Evolutionary conservation across 2,113 vertebrate genomes (phyloP).

Genomic region (Otis tarda): DNA sequence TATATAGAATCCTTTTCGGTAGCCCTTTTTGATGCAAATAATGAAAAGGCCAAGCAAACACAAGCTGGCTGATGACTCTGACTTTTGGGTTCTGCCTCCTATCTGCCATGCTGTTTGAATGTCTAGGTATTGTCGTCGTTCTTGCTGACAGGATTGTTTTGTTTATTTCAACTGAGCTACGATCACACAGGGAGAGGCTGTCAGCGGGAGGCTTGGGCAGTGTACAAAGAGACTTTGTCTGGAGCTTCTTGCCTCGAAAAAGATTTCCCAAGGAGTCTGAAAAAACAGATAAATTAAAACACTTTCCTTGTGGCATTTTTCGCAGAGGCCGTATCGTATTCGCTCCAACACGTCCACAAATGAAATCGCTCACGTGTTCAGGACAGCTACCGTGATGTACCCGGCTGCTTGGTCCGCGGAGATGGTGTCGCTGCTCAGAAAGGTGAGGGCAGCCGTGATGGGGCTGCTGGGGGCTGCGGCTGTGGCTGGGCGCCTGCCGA

Average conservation of each 20-base stretch:
- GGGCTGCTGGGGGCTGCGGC: neutral
- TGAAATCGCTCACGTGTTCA: constrained; percentile 87
- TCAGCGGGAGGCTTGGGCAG: neutral
- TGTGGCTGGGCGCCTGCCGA: neutral
- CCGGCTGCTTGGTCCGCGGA: constrained; percentile 87
- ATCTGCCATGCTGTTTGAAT: neutral
- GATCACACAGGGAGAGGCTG: neutral
- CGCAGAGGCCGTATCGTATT: constrained; percentile 92
- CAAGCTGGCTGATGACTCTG: neutral
- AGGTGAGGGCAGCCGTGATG: constrained; percentile 74
- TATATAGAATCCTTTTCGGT: neutral
- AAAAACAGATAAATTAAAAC: neutral
- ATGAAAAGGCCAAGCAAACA: neutral
- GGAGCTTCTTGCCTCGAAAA: neutral
- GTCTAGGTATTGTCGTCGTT: neutral
- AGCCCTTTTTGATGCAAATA: neutral
- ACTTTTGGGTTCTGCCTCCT: neutral
- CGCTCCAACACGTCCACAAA: constrained; percentile 81
- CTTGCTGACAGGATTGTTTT: neutral
- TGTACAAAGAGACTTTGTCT: neutral
- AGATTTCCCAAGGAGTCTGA: neutral
- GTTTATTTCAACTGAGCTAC: neutral
- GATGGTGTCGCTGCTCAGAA: constrained; percentile 88
- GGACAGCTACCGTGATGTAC: constrained; percentile 83
- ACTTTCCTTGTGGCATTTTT: neutral